These are phyloP conservation scores for Cordilura impudica DNA, from an alignment of 2,888 invertebrate genomes.

Conservation along the genomic window DNA sequence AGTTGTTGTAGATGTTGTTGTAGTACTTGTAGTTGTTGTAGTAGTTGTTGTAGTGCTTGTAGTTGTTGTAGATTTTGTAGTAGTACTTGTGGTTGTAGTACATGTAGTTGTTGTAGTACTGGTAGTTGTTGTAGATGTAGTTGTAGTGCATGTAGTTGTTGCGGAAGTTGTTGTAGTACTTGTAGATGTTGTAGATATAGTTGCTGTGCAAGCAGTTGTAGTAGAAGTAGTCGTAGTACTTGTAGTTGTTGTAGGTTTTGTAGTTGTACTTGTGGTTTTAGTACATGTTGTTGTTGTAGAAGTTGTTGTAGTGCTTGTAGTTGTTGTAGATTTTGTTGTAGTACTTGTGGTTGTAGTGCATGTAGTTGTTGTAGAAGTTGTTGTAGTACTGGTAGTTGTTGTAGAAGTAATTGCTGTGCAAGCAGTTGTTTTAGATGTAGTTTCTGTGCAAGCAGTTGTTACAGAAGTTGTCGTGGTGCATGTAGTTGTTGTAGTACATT, in stretches of 20 bases:
- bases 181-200: neutral
- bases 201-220: conserved; percentile 11
- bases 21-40: neutral
- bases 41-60: neutral
- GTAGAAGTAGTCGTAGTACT: neutral
- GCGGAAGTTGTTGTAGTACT: conserved; percentile 22
- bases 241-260: neutral
- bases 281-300: conserved; percentile 27
- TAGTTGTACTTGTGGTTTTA: conserved; percentile 38
- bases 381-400: neutral
- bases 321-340: neutral
- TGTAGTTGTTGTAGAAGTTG: conserved; percentile 13
- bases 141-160: neutral
- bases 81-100: conserved; percentile 8
- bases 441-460: neutral
- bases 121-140: conserved; percentile 15
- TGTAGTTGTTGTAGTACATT: neutral
- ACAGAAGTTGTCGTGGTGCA: neutral
- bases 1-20: neutral
- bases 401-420: conserved; percentile 1
- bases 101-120: neutral
- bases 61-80: conserved; percentile 30
- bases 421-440: conserved; percentile 15
- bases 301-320: neutral
- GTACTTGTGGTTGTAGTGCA: conserved; percentile 33